phyloP scores from a whole-genome alignment of 1,140 invertebrate genomes.

The Choristoneura fumiferana region DNA sequence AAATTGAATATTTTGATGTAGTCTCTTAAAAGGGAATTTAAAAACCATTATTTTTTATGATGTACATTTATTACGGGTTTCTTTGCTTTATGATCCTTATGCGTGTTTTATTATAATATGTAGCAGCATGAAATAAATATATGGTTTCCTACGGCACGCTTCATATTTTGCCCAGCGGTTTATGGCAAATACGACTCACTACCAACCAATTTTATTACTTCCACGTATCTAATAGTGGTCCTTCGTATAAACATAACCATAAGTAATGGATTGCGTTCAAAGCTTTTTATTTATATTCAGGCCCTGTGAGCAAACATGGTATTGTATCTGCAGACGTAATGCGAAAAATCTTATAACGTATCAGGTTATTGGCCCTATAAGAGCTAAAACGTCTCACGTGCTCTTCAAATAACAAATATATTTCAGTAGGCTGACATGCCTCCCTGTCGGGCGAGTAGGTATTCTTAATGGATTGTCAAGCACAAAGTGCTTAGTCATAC shows the following conservation, averaged over 20 bases:
- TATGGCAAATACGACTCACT: no score
- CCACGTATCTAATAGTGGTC: slow-evolving; percentile 4
- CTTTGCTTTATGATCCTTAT: slow-evolving; percentile 7
- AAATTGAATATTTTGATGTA: not conserved
- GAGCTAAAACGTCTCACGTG: not conserved
- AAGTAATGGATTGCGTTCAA: not conserved
- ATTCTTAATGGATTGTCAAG: not conserved
- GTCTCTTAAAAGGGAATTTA: slow-evolving; percentile 4
- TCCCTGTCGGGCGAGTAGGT: not conserved
- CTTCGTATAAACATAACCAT: slow-evolving; percentile 13
- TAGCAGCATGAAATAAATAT: no score
- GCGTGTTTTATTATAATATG: not conserved
- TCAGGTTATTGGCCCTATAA: slow-evolving; percentile 13
- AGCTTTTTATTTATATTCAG: not conserved
- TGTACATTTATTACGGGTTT: not conserved
- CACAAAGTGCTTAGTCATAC: no score
- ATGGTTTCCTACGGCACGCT: no score
- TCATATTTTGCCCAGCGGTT: no score
- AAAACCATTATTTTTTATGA: slow-evolving; percentile 12
- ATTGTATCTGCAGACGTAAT: not conserved
- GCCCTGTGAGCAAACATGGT: not conserved
- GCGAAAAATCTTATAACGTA: slow-evolving; percentile 4
- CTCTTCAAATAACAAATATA: slow-evolving; percentile 13
- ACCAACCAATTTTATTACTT: not conserved
- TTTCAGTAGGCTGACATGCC: not conserved